phyloP scores from a whole-genome alignment of 2,113 vertebrate species.

The Apteryx mantelli region DNA sequence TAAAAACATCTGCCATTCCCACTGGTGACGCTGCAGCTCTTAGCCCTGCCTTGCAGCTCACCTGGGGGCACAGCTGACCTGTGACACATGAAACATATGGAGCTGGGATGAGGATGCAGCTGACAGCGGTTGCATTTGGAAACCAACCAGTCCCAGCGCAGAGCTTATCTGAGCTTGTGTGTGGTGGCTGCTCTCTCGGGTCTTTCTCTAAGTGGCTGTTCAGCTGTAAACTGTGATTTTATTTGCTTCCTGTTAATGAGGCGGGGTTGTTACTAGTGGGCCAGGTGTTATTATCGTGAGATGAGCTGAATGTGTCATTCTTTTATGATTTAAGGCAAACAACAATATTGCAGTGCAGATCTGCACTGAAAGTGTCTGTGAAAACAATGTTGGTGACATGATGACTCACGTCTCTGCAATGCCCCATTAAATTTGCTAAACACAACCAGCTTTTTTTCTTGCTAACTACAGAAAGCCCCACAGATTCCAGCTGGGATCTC shows the following conservation, averaged over 20 bases:
- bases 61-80: not conserved
- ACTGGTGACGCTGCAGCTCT: not conserved
- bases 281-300: not conserved
- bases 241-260: not conserved
- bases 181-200: not conserved
- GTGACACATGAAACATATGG: not conserved
- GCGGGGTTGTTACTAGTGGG: not conserved
- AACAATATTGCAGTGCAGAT: fast-evolving
- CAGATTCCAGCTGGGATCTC: not conserved
- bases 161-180: not conserved
- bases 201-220: not conserved
- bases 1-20: not conserved
- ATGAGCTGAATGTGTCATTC: not conserved
- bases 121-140: not conserved
- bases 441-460: not conserved
- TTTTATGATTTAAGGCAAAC: not conserved
- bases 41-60: not conserved
- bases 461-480: not conserved
- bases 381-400: not conserved
- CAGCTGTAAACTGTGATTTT: not conserved
- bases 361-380: not conserved
- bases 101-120: not conserved
- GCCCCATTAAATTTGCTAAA: not conserved
- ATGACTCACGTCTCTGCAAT: not conserved
- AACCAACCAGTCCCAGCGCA: not conserved